Evolutionary conservation across 2,113 vertebrate genomes (phyloP).

Genomic region (Probosciger aterrimus): DNA sequence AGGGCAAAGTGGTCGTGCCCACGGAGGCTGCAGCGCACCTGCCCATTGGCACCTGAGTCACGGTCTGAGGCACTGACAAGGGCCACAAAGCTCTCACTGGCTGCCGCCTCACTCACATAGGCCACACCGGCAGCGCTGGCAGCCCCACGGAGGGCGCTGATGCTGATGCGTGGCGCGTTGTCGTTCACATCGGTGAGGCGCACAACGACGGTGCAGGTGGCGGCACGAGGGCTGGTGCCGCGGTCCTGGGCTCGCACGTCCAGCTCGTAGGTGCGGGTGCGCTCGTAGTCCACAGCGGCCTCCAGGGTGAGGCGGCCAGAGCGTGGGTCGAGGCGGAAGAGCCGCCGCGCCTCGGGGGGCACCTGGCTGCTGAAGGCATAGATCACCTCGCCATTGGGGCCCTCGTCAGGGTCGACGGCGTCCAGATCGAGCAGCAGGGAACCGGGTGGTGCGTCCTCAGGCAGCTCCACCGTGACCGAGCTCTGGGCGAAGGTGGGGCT

Average conservation of each 20-base stretch:
- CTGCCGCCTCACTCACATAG: conserved; percentile 79
- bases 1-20: conserved; percentile 90
- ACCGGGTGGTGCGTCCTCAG: conserved; percentile 84
- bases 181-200: conserved; percentile 92
- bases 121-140: conserved; percentile 52
- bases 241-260: conserved; percentile 90
- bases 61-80: conserved; percentile 92
- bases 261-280: conserved; percentile 87
- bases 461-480: conserved; percentile 84
- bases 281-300: conserved; percentile 87
- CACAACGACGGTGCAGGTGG: conserved; percentile 89
- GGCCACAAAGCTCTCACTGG: conserved; percentile 89
- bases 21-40: conserved; percentile 88
- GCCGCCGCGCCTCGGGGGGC: conserved; percentile 81
- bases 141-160: conserved; percentile 84
- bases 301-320: conserved; percentile 84
- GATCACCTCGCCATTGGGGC: conserved; percentile 87
- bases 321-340: conserved; percentile 87
- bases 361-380: conserved; percentile 90
- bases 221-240: conserved; percentile 82
- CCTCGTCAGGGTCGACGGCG: conserved; percentile 87
- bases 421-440: conserved; percentile 86
- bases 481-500: conserved; percentile 88
- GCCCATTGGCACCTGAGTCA: conserved; percentile 87
- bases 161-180: conserved; percentile 88